Base-by-base conservation (phyloP, 2,113 vertebrate species). In the Capricornis sumatraensis region DNA sequence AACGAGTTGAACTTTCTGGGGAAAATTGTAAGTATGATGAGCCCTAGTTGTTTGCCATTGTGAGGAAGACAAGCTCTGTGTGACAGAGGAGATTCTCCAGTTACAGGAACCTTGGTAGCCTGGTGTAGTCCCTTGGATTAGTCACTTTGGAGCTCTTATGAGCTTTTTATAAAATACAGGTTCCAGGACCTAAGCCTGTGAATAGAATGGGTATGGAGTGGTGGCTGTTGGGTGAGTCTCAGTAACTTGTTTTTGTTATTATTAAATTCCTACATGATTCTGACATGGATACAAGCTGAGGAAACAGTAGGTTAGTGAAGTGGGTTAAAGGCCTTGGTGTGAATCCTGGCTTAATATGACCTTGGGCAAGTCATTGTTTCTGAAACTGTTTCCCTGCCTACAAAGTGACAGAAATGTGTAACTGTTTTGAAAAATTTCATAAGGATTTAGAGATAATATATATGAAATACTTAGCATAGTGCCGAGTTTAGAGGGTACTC, bases 331-430 rank as follows among this genome's bases (percentile, higher is more conserved):
- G 36, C 30, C 67, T 62, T 82, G 15, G 47, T 78, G 76, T 64
- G 53, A 74, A 82, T 86, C 45, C 17, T 79, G 36, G 30, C 3
- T n/a, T 47, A 55, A 14, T 78, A 9, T 55, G n/a, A 52, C 86
- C 64, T 55, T 89, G 36, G 11, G 25, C 28, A 96, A 23, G 33
- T 92, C 57, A 87, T 92, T 58, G 25, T 85, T 84, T 84, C 86
- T 55, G 86, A 45, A 88, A 53, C 15, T 92, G 14, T 83, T 93
- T 57, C 10, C 11, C 19, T 64, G 47, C 30, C 79, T 85, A 7
- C 55, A 85, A 60, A 81, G n/a, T 78, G 33, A 40, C 7, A 8
- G 64, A 79, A 53, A 53, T 2, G 28, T 52, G 5, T 86, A 86
- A 87, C 81, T 36, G 10, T 57, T 81, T 79, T 81, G 50, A n/a